Evolutionary conservation across 2,113 vertebrate species (phyloP), one percentile per base, ranked within the genome.

Genomic region (Percina caprodes): DNA sequence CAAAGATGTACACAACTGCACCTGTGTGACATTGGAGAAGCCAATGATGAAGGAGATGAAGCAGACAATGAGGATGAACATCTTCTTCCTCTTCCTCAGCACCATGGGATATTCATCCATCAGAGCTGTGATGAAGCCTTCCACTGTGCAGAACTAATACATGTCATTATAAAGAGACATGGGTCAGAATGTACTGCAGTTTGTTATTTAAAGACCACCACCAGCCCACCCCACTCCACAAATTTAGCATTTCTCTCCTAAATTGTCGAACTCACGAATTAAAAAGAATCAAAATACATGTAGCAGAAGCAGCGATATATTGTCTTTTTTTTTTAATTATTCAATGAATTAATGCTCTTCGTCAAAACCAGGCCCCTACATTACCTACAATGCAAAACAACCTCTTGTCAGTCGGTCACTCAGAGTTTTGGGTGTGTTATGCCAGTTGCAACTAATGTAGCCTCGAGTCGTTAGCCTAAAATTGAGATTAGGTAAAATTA

Each of bases 11-110:
- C 19, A 10, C n/a, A 63, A 15, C 9, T 0, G 4, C 35, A 92
- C 97, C 96, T 98, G 97, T 16, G 97, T 98, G 86, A 98, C 95
- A 89, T 97, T 98, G 83, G 97, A 97, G 91, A 98, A 97, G 77
- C 97, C 97, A 5, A 97, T 95, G 77, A 97, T 16, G 62, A 96
- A 98, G 70, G 97, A 97, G 86, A 98, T 69, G 62, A 97, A 79
- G 74, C 97, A 98, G 80, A 98, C 94, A 0, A 93, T 39, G 0
- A 97, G 96, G 4, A 98, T 97, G 91, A 98, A 98, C 66, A 94
- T 1, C 89, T 98, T 97, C 92, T 98, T 98, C 88, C 96, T 95
- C 89, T 94, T 94, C 87, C 97, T 95, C 66, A 98, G 92, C 26
- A 95, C 39, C 56, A 88, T 66, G 56, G 97, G 97, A 61, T 96